A percentile compares a stretch with the other conserved stretches of the same genome.
Conservation (phyloP, 2,113 vertebrate species). For the Hydrochoerus hydrochaeris region DNA sequence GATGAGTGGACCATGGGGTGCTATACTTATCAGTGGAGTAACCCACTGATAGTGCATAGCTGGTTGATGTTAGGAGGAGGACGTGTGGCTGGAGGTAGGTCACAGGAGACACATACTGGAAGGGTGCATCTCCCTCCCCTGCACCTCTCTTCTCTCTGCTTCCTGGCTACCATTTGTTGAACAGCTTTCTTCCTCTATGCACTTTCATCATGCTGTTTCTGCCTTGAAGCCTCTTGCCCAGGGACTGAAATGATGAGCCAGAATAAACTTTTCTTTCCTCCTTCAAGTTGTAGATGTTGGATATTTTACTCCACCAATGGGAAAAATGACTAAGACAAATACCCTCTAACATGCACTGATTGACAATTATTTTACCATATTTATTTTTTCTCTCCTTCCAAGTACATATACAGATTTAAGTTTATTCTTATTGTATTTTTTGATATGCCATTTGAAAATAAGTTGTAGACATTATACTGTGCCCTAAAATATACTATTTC, state of each 20-base stretch:
- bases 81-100: not conserved
- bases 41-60: not conserved
- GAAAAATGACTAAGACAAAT: not conserved
- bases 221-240: too few relatives aligned
- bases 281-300: not conserved
- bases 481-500: not conserved
- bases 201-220: not conserved
- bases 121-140: not conserved
- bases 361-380: not conserved
- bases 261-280: too few relatives aligned
- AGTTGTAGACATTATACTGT: not conserved
- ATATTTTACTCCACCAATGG: too few relatives aligned
- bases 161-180: not conserved
- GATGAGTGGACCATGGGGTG: not conserved
- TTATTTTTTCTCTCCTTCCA: not conserved
- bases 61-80: not conserved
- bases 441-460: not conserved
- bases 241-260: too few relatives aligned
- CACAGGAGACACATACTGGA: not conserved
- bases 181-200: not conserved
- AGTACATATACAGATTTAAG: not conserved
- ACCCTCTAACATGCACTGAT: not conserved
- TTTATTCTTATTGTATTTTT: not conserved
- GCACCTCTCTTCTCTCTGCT: not conserved
- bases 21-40: not conserved